A percentile compares a stretch with the other conserved stretches of the same genome.
These are phyloP conservation scores for Orycteropus afer DNA, from an alignment of 2,113 vertebrate genomes.

Conservation along the genomic window DNA sequence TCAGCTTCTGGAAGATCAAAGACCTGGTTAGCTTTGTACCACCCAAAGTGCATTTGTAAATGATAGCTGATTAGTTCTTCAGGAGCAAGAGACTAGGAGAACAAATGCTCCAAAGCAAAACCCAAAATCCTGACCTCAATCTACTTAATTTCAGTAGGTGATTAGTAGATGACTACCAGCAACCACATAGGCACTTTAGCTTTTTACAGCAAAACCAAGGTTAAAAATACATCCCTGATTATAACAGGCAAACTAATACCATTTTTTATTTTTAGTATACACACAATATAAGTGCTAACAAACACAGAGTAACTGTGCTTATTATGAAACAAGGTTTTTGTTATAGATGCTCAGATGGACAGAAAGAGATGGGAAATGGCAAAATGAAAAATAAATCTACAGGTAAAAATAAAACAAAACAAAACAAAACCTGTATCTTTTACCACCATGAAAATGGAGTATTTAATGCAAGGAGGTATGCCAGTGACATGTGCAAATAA, in stretches of 20 bases:
- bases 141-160: neutral
- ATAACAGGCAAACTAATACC: neutral
- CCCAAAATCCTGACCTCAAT: neutral
- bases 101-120: neutral
- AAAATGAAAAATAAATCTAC: neutral
- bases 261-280: neutral
- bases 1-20: neutral
- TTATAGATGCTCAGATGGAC: neutral
- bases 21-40: rapidly evolving
- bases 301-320: neutral
- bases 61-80: neutral
- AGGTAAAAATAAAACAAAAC: neutral
- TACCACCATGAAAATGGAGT: neutral
- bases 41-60: neutral
- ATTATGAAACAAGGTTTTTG: neutral
- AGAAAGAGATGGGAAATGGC: neutral
- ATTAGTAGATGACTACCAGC: neutral
- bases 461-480: neutral
- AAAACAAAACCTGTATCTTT: neutral
- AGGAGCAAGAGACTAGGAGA: neutral
- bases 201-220: constrained; percentile 3
- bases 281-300: neutral
- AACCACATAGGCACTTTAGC: neutral
- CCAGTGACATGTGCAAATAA: neutral
- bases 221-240: neutral